Evolutionary conservation across 2,888 invertebrate species (phyloP).

Genomic region (Capitulum mitella): DNA sequence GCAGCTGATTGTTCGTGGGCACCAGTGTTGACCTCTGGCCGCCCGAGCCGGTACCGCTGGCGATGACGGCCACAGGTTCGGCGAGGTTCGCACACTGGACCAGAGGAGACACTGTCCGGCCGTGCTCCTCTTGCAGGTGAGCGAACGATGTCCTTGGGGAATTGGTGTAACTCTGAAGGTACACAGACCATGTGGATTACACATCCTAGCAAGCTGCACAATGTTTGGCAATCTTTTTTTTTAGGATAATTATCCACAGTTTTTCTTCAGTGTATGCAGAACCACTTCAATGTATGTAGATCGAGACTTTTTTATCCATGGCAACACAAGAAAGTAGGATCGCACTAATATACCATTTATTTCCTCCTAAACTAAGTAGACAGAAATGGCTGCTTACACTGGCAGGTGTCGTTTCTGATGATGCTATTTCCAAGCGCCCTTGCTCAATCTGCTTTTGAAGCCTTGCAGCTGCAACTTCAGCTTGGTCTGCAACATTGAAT

Average conservation of each 20-base stretch:
- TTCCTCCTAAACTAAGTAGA: no score
- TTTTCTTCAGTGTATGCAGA: no score
- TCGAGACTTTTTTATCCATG: no score
- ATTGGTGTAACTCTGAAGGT: not conserved
- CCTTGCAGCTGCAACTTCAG: not conserved
- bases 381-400: not conserved
- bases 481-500: not conserved
- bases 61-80: not conserved
- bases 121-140: not conserved
- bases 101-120: not conserved
- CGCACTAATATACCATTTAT: no score
- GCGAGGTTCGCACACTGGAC: not conserved
- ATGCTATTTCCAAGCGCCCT: not conserved
- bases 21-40: not conserved
- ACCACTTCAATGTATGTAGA: no score
- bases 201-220: no score
- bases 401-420: not conserved
- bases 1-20: not conserved
- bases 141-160: not conserved
- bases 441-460: conserved; percentile 1
- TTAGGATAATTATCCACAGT: no score
- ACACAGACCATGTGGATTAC: no score
- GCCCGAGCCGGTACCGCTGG: not conserved
- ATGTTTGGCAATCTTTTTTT: no score
- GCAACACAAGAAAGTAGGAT: no score